Evolutionary conservation across 2,113 vertebrate genomes (phyloP), one percentile per base, ranked within the genome.

Genomic region (Oncorhynchus kisutch): DNA sequence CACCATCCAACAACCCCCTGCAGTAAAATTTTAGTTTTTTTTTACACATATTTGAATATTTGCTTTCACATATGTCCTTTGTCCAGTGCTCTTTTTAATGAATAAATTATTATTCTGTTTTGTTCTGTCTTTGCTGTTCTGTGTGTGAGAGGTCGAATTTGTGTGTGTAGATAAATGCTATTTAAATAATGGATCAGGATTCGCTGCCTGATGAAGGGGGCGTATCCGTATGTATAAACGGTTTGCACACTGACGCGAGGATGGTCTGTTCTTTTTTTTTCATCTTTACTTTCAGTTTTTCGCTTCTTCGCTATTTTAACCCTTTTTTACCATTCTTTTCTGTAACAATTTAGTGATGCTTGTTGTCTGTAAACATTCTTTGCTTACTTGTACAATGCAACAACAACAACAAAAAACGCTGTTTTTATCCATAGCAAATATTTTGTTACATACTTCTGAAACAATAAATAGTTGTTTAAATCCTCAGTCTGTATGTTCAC

Each of bases 121-220:
- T 95, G 91, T 92, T 95, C 90, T 95, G 91, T 94, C 90, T 88
- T 94, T 93, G 94, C 92, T 88, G 86, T 88, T 94, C 92, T 88
- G 86, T 88, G 94, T 94, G 83, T 92, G 94, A 92, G 91, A 94
- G 91, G 87, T 89, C 93, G 92, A 80, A 78, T 78, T 67, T 80
- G 49, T 39, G 67, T 54, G 62, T 75, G 87, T 91, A 87, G 97
- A 95, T 97, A 96, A 95, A 96, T 70, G 95, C 96, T 99, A 99
- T 99, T 99, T 99, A 99, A 99, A 95, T 99, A 99, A 99, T 96
- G 99, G 98, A 99, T 99, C 96, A 88, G 94, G 95, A 96, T 96
- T 90, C 94, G 95, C 93, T 93, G 92, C 94, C 95, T 90, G 88
- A 92, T 94, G 93, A 92, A 93, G 93, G 93, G 82, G 90, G 92